Base-by-base conservation (phyloP, 2,888 invertebrate species). In the Molorchus minor region DNA sequence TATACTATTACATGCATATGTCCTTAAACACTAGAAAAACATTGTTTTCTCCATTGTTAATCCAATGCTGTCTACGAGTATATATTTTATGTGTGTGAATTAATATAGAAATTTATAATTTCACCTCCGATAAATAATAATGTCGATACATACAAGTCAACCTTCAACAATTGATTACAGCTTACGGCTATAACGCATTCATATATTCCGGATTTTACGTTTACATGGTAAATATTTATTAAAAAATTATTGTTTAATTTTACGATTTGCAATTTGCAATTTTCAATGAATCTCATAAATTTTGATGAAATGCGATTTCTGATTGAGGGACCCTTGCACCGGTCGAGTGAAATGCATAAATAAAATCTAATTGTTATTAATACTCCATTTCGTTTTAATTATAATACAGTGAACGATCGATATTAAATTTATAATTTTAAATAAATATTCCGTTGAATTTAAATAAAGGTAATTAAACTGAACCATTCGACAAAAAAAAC, bases 351-450 rank as follows among this genome's bases (percentile, higher is more conserved):
- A 55, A 55, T 55, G 55, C 45, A 55, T 55, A 55, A 55, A 55
- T 55, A 46, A 55, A 55, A 55, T 46, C 46, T 40, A 55, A 55
- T 55, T 44, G 45, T 54, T 54, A 54, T 36, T 46, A 51, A 17
- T 20, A 57, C 52, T 62, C 59, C 36, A 57, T 51, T 57, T 43
- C 33, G 44, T 51, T 57, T 45, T 33, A 57, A 57, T 51, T 57
- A 51, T 51, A 33, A 8, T 33, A 29, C 43, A 35, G 13, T 29
- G 40, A 44, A 35, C 33, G 19, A 35, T 33, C n/a, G 47, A 4
- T 25, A 19, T 33, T 20, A 36, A 49, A 56, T 49, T 49, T 45
- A 51, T 57, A 44, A 57, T 57, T 57, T 51, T 38, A 38, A 29
- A 51, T 43, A 57, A 47, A 47, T 43, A 49, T 49, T 43, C 43